Conservation (phyloP, 2,888 invertebrate genomes). For the Eulithis testata region DNA sequence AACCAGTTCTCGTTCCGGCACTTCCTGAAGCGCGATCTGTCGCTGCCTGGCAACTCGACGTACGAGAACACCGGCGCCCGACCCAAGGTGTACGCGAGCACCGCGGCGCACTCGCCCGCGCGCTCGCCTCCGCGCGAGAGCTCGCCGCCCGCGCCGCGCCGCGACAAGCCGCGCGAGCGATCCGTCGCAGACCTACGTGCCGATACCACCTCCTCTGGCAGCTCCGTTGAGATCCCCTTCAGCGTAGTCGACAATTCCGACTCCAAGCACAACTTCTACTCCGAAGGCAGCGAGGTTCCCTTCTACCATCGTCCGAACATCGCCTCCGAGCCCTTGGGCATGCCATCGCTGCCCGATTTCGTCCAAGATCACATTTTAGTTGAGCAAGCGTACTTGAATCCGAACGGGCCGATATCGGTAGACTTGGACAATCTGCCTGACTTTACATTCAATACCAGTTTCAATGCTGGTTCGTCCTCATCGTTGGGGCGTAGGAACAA, state of each 20-base stretch:
- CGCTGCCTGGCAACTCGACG: conserved; percentile 81
- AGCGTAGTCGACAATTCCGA: conserved; percentile 79
- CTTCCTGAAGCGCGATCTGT: conserved; percentile 89
- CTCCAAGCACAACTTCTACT: conserved; percentile 79
- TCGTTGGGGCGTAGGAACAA: conserved; percentile 70
- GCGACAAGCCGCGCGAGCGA: conserved; percentile 63
- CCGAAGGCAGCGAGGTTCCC: conserved; percentile 67
- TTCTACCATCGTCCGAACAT: conserved; percentile 76
- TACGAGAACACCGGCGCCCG: conserved; percentile 90
- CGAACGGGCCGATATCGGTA: conserved; percentile 80
- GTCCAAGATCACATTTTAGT: conserved; percentile 95
- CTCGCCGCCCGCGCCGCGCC: conserved; percentile 54
- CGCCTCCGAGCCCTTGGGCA: conserved; percentile 76
- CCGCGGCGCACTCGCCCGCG: conserved; percentile 79
- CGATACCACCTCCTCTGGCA: conserved; percentile 74
- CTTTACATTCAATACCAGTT: conserved; percentile 85
- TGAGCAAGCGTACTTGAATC: conserved; percentile 89
- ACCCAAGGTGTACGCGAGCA: conserved; percentile 88
- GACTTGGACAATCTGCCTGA: conserved; percentile 88
- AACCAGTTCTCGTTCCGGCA: conserved; percentile 94
- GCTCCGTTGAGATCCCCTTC: conserved; percentile 78
- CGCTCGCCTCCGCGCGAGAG: conserved; percentile 72
- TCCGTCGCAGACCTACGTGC: conserved; percentile 29
- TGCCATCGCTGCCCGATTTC: conserved; percentile 92
- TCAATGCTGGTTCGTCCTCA: conserved; percentile 71